These are phyloP conservation scores for Noctua janthina DNA, from an alignment of 2,888 invertebrate species.

Conservation along the genomic window DNA sequence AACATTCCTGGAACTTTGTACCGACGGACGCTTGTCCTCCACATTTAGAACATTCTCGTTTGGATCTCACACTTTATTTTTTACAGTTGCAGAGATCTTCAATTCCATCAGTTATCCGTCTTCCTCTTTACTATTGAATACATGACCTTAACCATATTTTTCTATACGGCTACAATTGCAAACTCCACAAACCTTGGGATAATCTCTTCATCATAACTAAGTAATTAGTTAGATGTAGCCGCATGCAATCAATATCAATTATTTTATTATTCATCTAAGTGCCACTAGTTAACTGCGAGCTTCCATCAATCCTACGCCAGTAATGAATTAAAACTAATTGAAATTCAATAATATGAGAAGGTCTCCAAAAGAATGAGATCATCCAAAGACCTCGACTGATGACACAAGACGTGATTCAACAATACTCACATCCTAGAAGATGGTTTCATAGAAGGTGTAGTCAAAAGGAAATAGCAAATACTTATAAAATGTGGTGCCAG, in stretches of 20 bases:
- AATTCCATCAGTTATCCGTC: not conserved
- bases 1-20: conserved; percentile 76
- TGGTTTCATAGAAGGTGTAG: conserved; percentile 56
- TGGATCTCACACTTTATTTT: conserved; percentile 60
- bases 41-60: conserved; percentile 72
- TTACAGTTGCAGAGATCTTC: conserved; percentile 39
- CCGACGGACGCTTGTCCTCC: conserved; percentile 68
- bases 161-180: conserved; percentile 9
- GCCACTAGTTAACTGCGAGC: conserved; percentile 51
- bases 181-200: conserved; percentile 56
- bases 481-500: conserved; percentile 35
- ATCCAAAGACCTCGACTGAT: conserved; percentile 81
- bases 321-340: conserved; percentile 66
- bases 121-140: not conserved
- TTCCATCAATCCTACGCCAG: conserved; percentile 43
- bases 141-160: conserved; percentile 8
- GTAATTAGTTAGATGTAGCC: conserved; percentile 52
- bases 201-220: conserved; percentile 56
- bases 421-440: conserved; percentile 67
- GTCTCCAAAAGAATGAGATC: conserved; percentile 83
- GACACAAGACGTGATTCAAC: conserved; percentile 84
- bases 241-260: conserved; percentile 65
- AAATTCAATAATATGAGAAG: conserved; percentile 76
- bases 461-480: conserved; percentile 60
- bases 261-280: conserved; percentile 58